These are phyloP conservation scores for Phrynocephalus versicolor DNA, from an alignment of 2,113 vertebrate species.

Conservation along the genomic window DNA sequence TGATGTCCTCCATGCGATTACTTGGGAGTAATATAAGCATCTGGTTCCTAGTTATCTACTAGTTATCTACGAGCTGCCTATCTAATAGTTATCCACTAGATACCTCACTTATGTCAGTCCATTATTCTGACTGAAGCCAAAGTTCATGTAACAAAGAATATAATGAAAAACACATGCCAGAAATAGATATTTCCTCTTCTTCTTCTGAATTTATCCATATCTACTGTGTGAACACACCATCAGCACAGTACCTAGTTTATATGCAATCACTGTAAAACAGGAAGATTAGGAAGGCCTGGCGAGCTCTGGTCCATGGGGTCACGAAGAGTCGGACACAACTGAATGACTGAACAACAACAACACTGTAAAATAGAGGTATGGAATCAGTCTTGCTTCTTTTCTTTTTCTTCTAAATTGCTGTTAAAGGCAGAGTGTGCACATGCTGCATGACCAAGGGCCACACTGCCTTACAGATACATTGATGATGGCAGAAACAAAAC, in stretches of 20 bases:
- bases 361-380: background rate
- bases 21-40: background rate
- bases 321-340: too few species aligned
- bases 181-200: background rate
- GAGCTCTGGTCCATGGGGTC: too few species aligned
- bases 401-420: background rate
- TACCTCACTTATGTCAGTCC: too few species aligned
- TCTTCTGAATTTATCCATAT: background rate
- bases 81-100: too few species aligned
- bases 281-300: too few species aligned
- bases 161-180: background rate
- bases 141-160: background rate
- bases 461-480: background rate
- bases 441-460: background rate
- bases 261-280: conserved; percentile 10
- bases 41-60: background rate
- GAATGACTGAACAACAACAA: too few species aligned
- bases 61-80: background rate
- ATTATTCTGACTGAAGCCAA: background rate
- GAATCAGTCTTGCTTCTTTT: background rate
- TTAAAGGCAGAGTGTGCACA: background rate
- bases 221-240: background rate
- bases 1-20: too few species aligned
- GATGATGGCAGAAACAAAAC: background rate
- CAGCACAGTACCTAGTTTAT: background rate